Evolutionary conservation across 2,797 vertebrate genomes (phyloP), one percentile per base, ranked within the genome.

Genomic region (Dermochelys coriacea): DNA sequence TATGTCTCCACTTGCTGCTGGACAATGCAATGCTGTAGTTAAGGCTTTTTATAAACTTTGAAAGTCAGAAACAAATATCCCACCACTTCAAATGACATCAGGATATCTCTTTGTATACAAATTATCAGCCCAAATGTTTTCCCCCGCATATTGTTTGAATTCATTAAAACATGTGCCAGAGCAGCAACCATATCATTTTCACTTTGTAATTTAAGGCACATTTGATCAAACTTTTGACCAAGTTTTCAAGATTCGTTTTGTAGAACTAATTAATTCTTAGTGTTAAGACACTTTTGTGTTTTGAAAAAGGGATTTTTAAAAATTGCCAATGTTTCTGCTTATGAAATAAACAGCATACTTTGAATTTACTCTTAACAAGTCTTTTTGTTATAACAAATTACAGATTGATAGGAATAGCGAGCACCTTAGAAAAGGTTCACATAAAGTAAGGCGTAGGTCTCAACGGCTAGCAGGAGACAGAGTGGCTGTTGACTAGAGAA

Each of bases 101-200:
- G 79, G 34, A 37, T 80, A 23, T 47, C 51, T n/a, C 64, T 81
- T 29, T 47, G 45, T 14, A 21, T 34, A 11, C 64, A 23, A 2
- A 79, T 12, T 52, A 10, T 2, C 21, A 85, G 55, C 16, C 61
- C 57, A 77, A 84, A 57, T 0, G 1, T 10, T 5, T 47, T 86
- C 41, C 59, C 71, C 59, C 47, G 45, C 1, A 0, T 1, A 23
- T 34, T 5, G 31, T 80, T 3, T 1, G 4, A 74, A 57, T 29
- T 34, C 45, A 4, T 45, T 51, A 84, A 59, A 57, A 25, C 23
- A 3, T 19, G 15, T 19, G 23, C 50, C 47, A 57, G 5, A 80
- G 81, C 54, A 71, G 71, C 34, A 5, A 50, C 19, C 6, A 5
- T 2, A 34, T 75, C 23, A 9, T 51, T 81, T 41, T 12, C 23